Evolutionary conservation across 1,140 invertebrate species (phyloP).

Genomic region (Drosophila pruinosa): DNA sequence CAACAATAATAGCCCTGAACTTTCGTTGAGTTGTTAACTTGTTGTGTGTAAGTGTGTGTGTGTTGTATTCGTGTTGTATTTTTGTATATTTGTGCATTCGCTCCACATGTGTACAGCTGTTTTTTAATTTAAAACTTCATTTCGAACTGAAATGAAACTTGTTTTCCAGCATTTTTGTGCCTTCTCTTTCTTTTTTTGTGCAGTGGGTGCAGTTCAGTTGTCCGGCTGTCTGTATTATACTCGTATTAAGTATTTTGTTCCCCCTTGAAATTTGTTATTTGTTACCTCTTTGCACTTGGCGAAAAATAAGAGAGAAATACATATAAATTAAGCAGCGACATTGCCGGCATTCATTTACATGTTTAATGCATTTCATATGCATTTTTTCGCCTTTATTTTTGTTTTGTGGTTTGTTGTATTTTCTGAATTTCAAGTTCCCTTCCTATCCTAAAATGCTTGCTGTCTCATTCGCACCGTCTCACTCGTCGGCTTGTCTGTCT

Average conservation of each 20-base stretch:
- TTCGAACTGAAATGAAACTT: conserved; percentile 43
- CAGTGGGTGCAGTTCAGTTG: conserved; percentile 43
- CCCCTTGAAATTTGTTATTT: conserved; percentile 16
- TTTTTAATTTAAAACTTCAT: conserved; percentile 50
- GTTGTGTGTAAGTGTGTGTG: conserved; percentile 3
- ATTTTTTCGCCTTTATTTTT: conserved; percentile 27
- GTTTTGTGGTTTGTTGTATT: background rate
- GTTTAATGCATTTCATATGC: conserved; percentile 45
- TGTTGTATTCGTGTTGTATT: background rate
- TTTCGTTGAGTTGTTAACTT: conserved; percentile 48
- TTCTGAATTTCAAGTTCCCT: conserved; percentile 23
- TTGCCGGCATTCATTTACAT: conserved; percentile 48
- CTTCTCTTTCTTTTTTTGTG: conserved; percentile 25
- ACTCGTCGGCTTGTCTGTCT: background rate
- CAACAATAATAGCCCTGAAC: conserved; percentile 49
- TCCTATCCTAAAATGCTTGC: conserved; percentile 1
- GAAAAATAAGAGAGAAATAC: conserved; percentile 9
- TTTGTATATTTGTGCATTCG: conserved; percentile 16
- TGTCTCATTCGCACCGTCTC: background rate
- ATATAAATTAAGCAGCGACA: conserved; percentile 38
- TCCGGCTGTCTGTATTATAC: background rate
- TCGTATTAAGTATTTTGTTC: conserved; percentile 4
- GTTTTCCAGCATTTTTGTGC: conserved; percentile 44
- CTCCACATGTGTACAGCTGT: conserved; percentile 47
- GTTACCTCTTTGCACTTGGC: conserved; percentile 25